Evolutionary conservation across 2,797 vertebrate species (phyloP), one percentile per base, ranked within the genome.

Genomic region (Enteromius treurensis): DNA sequence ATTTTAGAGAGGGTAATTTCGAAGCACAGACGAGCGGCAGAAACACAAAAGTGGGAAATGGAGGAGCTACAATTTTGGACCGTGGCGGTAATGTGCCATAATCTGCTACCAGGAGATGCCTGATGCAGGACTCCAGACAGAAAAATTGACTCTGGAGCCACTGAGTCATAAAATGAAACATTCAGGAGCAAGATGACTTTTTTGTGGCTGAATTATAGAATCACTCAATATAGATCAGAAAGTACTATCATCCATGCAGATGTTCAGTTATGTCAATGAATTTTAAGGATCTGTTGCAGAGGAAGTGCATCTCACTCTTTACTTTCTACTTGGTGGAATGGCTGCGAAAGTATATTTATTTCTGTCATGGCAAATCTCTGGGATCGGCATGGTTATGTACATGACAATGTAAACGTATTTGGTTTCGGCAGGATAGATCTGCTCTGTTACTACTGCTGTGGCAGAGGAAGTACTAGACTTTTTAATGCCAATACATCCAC

Each of bases 1-100:
- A 78, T 86, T 85, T 85, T 34, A 68, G 51, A 32, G 4, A 70
- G 51, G 78, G 21, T 67, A 60, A 81, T 85, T 86, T 81, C 23
- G 3, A 65, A 34, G 37, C 37, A 42, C 26, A 79, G 58, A 55
- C 64, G 51, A 83, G 75, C 62, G n/a, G 37, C 51, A 77, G 51
- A 83, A 60, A 47, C 53, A 49, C 8, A 49, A 49, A 83, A 70
- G 75, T 37, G 65, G 65, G 65, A 71, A 78, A 83, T 34, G 40
- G 51, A 78, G 81, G 34, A 26, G 21, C 65, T 78, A 65, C 65
- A 40, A 32, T 76, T 83, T 80, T 65, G 40, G 64, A 34, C 17
- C 45, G 49, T 78, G 69, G 47, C 55, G 76, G 58, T 85, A 74
- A 85, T 81, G 73, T 77, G 65, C 64, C 47, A 42, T 65, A 73